Percentiles rank a stretch among this genome's conserved stretches.
phyloP scores from a whole-genome alignment of 2,888 invertebrate species.

The Drosophila atroscutellata region DNA sequence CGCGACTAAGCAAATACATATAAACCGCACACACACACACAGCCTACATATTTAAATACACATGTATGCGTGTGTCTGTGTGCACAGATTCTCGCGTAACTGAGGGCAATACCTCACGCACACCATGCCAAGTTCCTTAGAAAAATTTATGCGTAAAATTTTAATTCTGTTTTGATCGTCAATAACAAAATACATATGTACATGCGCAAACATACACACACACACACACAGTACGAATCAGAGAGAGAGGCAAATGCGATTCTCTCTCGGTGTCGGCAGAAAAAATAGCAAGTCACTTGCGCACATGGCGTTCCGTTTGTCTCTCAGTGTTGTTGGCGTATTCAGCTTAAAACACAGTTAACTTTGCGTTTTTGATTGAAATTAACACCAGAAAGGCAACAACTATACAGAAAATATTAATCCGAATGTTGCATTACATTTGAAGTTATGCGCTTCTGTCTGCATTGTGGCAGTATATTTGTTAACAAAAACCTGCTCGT shows the following conservation, averaged over 20 bases:
- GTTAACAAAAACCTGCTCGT: constrained; percentile 4
- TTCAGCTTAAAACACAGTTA: constrained; percentile 57
- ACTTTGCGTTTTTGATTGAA: constrained; percentile 58
- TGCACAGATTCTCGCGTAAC: constrained; percentile 42
- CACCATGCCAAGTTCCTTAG: constrained; percentile 66
- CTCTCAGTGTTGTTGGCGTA: constrained; percentile 27
- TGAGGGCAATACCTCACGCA: constrained; percentile 76
- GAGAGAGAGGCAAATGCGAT: constrained; percentile 13
- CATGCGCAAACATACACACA: constrained; percentile 32
- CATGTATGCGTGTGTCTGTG: constrained; percentile 14
- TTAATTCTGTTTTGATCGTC: constrained; percentile 81
- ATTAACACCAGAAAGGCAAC: constrained; percentile 57
- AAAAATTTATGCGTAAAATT: constrained; percentile 80
- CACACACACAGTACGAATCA: constrained; percentile 21
- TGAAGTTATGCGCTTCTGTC: neutral
- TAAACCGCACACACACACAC: constrained; percentile 40
- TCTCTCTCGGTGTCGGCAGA: constrained; percentile 23
- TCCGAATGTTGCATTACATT: neutral
- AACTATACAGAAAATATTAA: neutral
- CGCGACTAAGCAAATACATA: constrained; percentile 77
- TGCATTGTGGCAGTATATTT: neutral
- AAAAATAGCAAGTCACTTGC: constrained; percentile 75
- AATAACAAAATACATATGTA: constrained; percentile 65
- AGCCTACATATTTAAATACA: constrained; percentile 16
- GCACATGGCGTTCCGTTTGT: constrained; percentile 64